Percentiles rank a stretch among this genome's conserved stretches.
Evolutionary conservation across 2,113 vertebrate genomes (phyloP).

Genomic region (Galeopterus variegatus): DNA sequence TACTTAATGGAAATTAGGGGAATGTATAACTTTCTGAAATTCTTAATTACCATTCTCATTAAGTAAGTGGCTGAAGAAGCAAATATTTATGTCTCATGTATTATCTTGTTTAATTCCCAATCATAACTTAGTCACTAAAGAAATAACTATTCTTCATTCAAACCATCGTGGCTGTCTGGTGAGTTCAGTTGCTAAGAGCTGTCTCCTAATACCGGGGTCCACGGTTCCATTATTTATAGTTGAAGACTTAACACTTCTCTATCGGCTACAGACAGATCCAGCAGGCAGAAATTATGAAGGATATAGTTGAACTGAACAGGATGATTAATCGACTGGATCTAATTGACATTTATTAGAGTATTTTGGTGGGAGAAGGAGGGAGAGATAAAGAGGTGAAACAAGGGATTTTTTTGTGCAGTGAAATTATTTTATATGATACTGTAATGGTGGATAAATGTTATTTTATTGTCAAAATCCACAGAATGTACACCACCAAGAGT

Average conservation of each 20-base stretch:
- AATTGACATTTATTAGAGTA: background rate
- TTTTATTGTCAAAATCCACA: too few species aligned
- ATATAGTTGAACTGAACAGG: background rate
- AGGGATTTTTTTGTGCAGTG: background rate
- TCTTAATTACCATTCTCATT: slow-evolving; percentile 78
- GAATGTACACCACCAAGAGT: background rate
- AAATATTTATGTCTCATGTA: slow-evolving; percentile 71
- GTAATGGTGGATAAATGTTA: too few species aligned
- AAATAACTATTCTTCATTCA: slow-evolving; percentile 1
- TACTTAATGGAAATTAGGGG: slow-evolving; percentile 77
- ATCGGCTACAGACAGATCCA: background rate
- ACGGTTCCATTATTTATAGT: background rate
- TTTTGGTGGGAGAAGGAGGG: background rate
- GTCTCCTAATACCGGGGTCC: too few species aligned
- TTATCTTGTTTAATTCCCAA: slow-evolving; percentile 20
- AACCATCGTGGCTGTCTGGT: background rate
- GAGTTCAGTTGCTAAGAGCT: too few species aligned
- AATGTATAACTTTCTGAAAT: slow-evolving; percentile 72
- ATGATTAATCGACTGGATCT: background rate
- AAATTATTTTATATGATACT: too few species aligned
- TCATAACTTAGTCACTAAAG: background rate
- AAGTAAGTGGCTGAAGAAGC: slow-evolving; percentile 80
- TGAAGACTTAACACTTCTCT: background rate
- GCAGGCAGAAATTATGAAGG: background rate
- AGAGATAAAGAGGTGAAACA: background rate